These are phyloP conservation scores for Discoglossus pictus DNA, from an alignment of 2,797 vertebrate genomes.

Conservation along the genomic window DNA sequence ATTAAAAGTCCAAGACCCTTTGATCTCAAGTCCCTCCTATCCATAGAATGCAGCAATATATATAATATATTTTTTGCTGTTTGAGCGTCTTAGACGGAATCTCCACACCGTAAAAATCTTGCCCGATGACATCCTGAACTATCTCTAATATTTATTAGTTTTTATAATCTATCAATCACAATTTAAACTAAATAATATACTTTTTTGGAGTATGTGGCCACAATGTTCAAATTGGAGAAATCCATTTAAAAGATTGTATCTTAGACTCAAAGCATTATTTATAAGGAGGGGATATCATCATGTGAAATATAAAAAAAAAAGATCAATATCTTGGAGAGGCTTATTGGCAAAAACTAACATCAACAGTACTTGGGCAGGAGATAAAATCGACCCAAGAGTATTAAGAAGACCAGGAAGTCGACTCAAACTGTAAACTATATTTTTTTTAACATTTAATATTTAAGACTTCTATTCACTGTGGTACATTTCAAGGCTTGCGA, in stretches of 20 bases:
- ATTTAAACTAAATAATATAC: background rate
- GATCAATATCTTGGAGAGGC: conserved; percentile 25
- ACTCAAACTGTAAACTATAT: conserved; percentile 27
- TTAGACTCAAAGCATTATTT: conserved; percentile 33
- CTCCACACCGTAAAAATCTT: too few relatives aligned
- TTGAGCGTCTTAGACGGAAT: too few relatives aligned
- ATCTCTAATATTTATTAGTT: conserved; percentile 1
- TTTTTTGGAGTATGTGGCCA: conserved; percentile 1
- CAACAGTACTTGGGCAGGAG: conserved; percentile 17
- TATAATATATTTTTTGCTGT: too few relatives aligned
- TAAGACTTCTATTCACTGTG: conserved; percentile 41
- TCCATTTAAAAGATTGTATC: conserved; percentile 35
- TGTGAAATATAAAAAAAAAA: conserved; percentile 8
- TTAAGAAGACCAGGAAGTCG: conserved; percentile 12
- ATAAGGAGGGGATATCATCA: conserved; percentile 31
- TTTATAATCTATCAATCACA: background rate
- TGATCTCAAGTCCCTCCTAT: too few relatives aligned
- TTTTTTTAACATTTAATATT: conserved; percentile 46
- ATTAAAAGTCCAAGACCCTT: too few relatives aligned
- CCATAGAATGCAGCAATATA: too few relatives aligned
- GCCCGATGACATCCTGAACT: too few relatives aligned
- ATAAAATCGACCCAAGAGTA: conserved; percentile 33
- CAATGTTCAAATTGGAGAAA: conserved; percentile 19
- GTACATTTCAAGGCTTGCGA: conserved; percentile 41
- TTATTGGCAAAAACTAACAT: conserved; percentile 18